Base-by-base conservation (phyloP, 2,797 vertebrate species). In the Tapera naevia region DNA sequence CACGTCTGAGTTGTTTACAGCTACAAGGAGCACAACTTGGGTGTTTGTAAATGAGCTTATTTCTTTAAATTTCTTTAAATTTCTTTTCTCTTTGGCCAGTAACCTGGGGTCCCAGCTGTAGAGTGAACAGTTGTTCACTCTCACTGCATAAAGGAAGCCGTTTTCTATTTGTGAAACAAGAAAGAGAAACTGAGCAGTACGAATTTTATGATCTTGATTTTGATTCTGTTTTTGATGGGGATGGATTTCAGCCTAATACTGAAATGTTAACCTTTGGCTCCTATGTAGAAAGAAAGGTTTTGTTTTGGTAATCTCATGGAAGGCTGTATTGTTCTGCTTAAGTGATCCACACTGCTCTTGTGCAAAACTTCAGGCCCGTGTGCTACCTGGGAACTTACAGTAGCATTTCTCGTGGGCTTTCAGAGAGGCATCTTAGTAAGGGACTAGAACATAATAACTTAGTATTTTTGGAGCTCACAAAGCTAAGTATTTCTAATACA, bases 291-390 rank as follows among this genome's bases (percentile, higher is more conserved):
- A 25, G 25, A 28, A 45, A 48, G 19, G 19, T 48, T 23, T 50
- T 46, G n/a, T 46, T 79, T 23, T 41, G 43, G 14, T 30, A 30
- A 30, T 30, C 41, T 19, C 22, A 8, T 5, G 19, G 30, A 7
- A 80, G 23, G 25, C 15, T 32, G 2, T 39, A 3, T 28, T 43
- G 35, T 66, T 65, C 22, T 45, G 28, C 32, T 41, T 7, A 10
- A 33, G 27, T 23, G 33, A 43, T 9, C 45, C 33, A 19, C 28
- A 25, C 65, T 76, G 70, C 53, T 46, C 9, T 35, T 64, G n/a
- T 53, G 2, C 1, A 19, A 30, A 70, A 39, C 43, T 51, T 57
- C 3, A 60, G 45, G 28, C 21, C 39, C 3, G 0, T 5, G 12
- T 58, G 8, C n/a, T 54, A 9, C 57, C 1, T 17, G 41, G 25